Evolutionary conservation across 2,888 invertebrate species (phyloP), one percentile per base, ranked within the genome.

Genomic region (Tetragnatha montana): DNA sequence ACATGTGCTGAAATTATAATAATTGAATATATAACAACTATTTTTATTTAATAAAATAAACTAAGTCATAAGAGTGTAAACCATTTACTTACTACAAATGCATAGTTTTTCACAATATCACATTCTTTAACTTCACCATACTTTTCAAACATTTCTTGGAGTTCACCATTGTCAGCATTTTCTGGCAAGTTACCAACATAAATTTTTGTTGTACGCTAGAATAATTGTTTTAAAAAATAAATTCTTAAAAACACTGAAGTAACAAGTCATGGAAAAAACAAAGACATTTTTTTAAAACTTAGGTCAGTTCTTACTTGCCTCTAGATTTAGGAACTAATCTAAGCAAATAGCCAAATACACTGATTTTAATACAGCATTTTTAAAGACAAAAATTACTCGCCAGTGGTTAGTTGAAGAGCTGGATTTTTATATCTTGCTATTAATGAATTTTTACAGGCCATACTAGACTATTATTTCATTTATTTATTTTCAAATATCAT

Each of bases 21-120:
- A 51, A 6, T 74, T 74, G 19, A 17, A 49, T 49, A 49, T n/a
- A 7, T 8, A 75, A 49, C 6, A 22, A 8, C n/a, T 21, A 73
- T 10, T 35, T 17, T 21, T 73, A 6, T 35, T 35, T 35, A 35
- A 35, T 4, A 35, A 35, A 8, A 78, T 49, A 8, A 14, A 19
- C 49, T 8, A 19, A 79, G n/a, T 8, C n/a, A 50, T 19, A 78
- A 0, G 17, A 78, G 17, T 50, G 14, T 50, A 73, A 73, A 70
- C 17, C 35, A 47, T 50, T 74, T 49, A 87, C 91, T 89, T 83
- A 92, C 92, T 80, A 92, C 92, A 88, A 92, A 92, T 73, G 91
- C 92, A 90, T 91, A 92, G 87, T 92, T 92, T 83, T 92, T 92
- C 21, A 92, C 91, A 60, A 92, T 88, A 87, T 92, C 92, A 71